Percentiles rank a stretch among this genome's conserved stretches.
Evolutionary conservation across 2,113 vertebrate species (phyloP).

Genomic region (Rhineura floridana): DNA sequence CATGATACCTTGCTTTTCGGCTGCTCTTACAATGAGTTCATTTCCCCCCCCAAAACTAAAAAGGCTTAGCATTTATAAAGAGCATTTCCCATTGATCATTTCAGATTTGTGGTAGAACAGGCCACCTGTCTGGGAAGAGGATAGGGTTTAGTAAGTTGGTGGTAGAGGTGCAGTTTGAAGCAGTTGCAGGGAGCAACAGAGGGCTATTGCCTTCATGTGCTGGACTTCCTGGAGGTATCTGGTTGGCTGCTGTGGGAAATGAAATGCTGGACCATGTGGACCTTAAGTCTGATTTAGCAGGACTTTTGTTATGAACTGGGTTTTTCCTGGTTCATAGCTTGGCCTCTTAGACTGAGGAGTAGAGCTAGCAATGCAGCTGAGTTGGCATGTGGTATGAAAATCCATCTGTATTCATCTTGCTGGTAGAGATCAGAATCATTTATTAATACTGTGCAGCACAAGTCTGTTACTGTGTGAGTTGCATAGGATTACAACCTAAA

Average conservation of each 20-base stretch:
- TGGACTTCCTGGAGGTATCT: not conserved
- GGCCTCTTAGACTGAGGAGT: no score
- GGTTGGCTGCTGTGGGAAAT: not conserved
- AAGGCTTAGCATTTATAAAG: not conserved
- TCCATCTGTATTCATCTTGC: not conserved
- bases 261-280: not conserved
- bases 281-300: not conserved
- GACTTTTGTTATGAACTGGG: not conserved
- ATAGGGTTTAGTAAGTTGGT: not conserved
- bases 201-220: not conserved
- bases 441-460: not conserved
- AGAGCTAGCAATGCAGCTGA: not conserved
- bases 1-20: not conserved
- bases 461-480: not conserved
- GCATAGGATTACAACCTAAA: not conserved
- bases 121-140: not conserved
- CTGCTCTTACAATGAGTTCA: not conserved
- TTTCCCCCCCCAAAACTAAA: not conserved
- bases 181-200: not conserved
- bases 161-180: not conserved
- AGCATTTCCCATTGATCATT: not conserved
- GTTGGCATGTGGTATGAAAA: not conserved
- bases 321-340: not conserved
- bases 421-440: not conserved
- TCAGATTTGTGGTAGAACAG: no score